Evolutionary conservation across 2,113 vertebrate species (phyloP).

Genomic region (Leucopsar rothschildi): DNA sequence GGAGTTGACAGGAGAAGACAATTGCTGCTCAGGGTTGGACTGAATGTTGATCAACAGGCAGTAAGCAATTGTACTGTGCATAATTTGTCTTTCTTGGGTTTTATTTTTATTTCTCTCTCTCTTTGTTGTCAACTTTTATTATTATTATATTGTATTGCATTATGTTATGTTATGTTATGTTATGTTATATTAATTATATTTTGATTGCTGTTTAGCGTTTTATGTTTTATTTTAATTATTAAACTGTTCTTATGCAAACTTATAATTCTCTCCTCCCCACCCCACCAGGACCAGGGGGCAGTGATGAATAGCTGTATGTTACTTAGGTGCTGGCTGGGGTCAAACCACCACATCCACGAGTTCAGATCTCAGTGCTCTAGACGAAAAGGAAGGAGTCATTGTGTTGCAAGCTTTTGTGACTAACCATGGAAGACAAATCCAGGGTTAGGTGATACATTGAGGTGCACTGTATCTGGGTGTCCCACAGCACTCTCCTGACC

Average conservation of each 20-base stretch:
- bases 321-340: neutral
- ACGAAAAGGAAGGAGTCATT: neutral
- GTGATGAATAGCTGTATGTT: accelerated
- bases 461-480: accelerated
- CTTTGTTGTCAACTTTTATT: neutral
- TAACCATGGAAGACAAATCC: neutral
- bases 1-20: neutral
- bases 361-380: neutral
- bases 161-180: too few species aligned
- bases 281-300: accelerated
- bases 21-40: neutral
- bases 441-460: neutral
- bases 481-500: neutral
- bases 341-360: accelerated
- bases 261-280: neutral
- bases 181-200: too few species aligned
- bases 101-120: neutral
- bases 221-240: neutral
- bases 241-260: neutral
- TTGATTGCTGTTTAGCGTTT: neutral
- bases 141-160: too few species aligned
- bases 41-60: neutral
- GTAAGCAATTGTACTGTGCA: neutral
- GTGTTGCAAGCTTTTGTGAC: neutral
- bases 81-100: neutral